Base-by-base conservation (phyloP, 2,888 invertebrate genomes). In the Drosophila fulvimacula region DNA sequence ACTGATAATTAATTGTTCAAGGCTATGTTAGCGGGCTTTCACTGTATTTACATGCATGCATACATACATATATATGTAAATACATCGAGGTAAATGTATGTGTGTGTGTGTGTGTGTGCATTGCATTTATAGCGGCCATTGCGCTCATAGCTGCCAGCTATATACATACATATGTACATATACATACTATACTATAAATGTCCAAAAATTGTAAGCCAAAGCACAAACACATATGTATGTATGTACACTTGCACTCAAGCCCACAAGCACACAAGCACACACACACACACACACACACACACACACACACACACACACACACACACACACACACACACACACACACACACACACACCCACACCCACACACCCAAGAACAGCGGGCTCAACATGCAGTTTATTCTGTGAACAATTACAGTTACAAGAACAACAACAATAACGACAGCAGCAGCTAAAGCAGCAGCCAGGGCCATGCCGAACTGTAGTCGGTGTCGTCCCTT, bases 371-470 rank as follows among this genome's bases (percentile, higher is more conserved):
- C 24, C 57, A 57, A 17, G 7, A 9, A 48, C 46, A 32, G 48
- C 49, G 34, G 42, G n/a, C 60, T 49, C 53, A 44, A 59, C 41
- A 30, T 79, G 62, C 79, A 79, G 79, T 69, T 69, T 56, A 74
- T 65, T 79, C 65, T 38, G 51, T 46, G 27, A 79, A 78, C 79
- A 78, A 62, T 66, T 62, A 63, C 62, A 52, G 52, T 49, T 60
- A 44, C 65, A 39, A 61, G 41, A 55, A 36, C 39, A 32, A 30
- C 17, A 38, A 17, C 42, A 52, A 24, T 15, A 38, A 15, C 42
- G 46, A 32, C 32, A 48, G 48, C 46, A 32, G 56, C 15, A 36
- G 51, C 42, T 48, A 65, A 53, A 48, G 48, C 58, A 32, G 56
- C 34, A 36, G 51, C 51, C 30, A 48, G 30, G 48, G 48, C 48